Evolutionary conservation across 2,888 invertebrate species (phyloP).

Genomic region (Cremastinae sp.): DNA sequence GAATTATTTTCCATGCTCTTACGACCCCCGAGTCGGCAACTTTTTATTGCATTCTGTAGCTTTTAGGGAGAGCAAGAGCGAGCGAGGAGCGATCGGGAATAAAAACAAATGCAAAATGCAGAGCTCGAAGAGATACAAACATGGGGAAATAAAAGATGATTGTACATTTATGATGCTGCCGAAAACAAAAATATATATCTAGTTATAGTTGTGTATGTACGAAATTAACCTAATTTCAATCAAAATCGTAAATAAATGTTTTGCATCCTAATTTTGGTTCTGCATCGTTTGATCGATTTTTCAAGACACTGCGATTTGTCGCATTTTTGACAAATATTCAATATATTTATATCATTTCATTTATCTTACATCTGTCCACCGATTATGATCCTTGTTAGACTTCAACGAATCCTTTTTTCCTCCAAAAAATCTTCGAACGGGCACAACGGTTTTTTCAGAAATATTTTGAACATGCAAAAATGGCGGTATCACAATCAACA

Average conservation of each 20-base stretch:
- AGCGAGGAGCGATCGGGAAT: not conserved
- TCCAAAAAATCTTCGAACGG: no score
- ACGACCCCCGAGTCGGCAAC: constrained; percentile 31
- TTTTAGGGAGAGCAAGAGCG: not conserved
- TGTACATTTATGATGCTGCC: constrained; percentile 70
- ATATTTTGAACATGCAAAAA: no score
- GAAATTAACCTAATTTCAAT: constrained; percentile 70
- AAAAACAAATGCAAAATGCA: no score
- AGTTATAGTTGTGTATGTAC: constrained; percentile 67
- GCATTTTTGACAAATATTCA: no score
- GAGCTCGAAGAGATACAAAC: constrained; percentile 49
- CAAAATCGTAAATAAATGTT: constrained; percentile 75
- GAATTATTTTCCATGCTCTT: constrained; percentile 51
- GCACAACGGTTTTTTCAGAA: no score
- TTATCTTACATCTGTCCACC: no score
- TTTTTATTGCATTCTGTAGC: constrained; percentile 53
- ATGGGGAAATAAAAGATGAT: constrained; percentile 58
- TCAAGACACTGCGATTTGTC: no score
- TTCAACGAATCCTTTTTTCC: no score
- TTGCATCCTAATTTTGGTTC: constrained; percentile 70
- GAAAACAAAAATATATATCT: constrained; percentile 58
- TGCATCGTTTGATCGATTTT: not conserved
- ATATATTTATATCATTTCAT: no score
- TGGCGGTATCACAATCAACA: no score
- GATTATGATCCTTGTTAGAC: no score